Percentiles rank a stretch among this genome's conserved stretches.
These are phyloP conservation scores for Chrysina gloriosa DNA, from an alignment of 2,888 invertebrate species.

Conservation along the genomic window DNA sequence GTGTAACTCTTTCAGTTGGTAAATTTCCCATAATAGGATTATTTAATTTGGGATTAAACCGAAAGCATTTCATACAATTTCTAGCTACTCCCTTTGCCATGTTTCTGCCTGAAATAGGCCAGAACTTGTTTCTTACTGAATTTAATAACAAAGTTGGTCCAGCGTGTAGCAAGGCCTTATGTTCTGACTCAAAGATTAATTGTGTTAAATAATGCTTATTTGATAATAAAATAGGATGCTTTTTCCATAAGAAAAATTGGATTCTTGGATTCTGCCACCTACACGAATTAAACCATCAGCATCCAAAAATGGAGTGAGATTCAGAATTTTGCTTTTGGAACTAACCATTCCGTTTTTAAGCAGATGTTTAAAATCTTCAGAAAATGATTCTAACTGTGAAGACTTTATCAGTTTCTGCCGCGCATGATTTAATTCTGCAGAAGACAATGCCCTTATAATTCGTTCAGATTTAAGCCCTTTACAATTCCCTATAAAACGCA, in stretches of 20 bases:
- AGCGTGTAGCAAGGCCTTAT: slow-evolving; percentile 1
- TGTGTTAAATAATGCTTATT: neutral
- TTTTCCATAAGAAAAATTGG: slow-evolving; percentile 1
- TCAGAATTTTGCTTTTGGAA: slow-evolving; percentile 6
- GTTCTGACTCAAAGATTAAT: neutral
- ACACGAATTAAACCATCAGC: neutral
- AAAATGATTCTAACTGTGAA: neutral
- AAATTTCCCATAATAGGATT: no score
- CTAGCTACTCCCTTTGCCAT: no score
- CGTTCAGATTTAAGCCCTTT: no score
- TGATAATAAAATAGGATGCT: slow-evolving; percentile 12
- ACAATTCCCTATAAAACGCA: no score
- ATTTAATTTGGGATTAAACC: no score
- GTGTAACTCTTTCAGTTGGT: no score
- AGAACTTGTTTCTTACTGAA: neutral
- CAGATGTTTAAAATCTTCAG: neutral
- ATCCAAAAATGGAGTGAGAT: slow-evolving; percentile 7
- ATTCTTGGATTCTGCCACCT: neutral
- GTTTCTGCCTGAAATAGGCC: no score
- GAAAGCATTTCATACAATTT: no score
- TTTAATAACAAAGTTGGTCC: neutral
- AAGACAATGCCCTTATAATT: no score
- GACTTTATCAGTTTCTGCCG: no score
- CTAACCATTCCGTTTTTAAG: neutral
- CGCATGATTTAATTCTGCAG: no score